Base-by-base conservation (phyloP, 2,113 vertebrate species). In the Nannobrachium achirus region DNA sequence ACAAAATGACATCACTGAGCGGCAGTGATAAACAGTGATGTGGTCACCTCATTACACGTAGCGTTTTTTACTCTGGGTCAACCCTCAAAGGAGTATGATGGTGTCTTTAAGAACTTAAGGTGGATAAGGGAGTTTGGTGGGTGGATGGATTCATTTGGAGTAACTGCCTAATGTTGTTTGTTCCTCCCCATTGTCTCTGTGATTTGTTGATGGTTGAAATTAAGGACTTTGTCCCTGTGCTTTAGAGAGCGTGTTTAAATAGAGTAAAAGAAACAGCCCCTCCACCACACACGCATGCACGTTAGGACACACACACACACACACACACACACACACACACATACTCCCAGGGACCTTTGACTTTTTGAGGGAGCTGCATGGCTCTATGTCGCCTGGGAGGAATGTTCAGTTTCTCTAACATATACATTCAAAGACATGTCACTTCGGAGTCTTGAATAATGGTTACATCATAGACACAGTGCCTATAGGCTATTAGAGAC, bases 381-480 rank as follows among this genome's bases (percentile, higher is more conserved):
- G 44, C 48, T 51, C n/a, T 50, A 44, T 10, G 44, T 49, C 4
- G 48, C 15, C 62, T 5, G 48, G 13, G 38, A 64, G 49, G 62
- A 64, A 52, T 64, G 62, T 11, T 41, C 48, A 16, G 15, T 15
- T 42, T 52, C 46, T 15, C 15, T 41, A 8, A 7, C 65, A 33
- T 48, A 14, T 44, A 7, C 55, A 49, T 56, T 45, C 25, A 39
- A 46, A 19, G 45, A 50, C 25, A 11, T 39, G 42, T 48, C 45
- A 41, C 9, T 33, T 41, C 6, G 57, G 20, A 39, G 11, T 13
- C 48, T 33, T 42, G 66, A 52, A 46, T 42, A 11, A 50, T 52
- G 45, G 19, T 50, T 20, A 58, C 33, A 19, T 49, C 55, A 58
- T 52, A 2, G 25, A 4, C 44, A 33, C 25, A 46, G 15, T 15